A percentile compares a stretch with the other conserved stretches of the same genome.
Evolutionary conservation across 2,113 vertebrate species (phyloP).

Genomic region (Rhinopithecus roxellana): DNA sequence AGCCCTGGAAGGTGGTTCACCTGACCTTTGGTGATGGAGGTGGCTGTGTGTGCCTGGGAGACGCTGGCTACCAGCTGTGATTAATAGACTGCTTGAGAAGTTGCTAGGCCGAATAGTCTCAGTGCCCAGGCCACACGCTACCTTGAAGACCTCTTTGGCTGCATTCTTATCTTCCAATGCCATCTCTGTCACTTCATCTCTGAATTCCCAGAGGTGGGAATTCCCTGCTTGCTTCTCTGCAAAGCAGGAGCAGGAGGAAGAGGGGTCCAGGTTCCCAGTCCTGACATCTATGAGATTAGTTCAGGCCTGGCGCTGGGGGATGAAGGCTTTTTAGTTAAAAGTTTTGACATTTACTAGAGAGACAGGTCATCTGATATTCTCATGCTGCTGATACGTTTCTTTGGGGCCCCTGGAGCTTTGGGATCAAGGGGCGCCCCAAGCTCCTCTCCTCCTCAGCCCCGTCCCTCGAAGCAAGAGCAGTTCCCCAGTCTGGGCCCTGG

Average conservation of each 20-base stretch:
- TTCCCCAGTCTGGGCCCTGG: neutral
- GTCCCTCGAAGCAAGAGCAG: no score
- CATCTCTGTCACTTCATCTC: neutral
- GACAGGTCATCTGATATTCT: neutral
- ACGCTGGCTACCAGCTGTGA: rapidly evolving
- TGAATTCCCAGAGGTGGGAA: neutral
- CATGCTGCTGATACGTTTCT: rapidly evolving
- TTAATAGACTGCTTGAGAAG: neutral
- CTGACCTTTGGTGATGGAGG: neutral
- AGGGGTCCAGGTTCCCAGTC: neutral
- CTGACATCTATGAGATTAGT: rapidly evolving
- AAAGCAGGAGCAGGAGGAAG: neutral
- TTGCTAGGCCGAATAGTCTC: neutral
- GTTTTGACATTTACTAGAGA: neutral
- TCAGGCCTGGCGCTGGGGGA: rapidly evolving
- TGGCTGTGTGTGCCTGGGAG: neutral
- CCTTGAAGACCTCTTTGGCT: neutral
- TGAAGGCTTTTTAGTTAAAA: neutral
- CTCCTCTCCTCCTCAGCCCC: no score
- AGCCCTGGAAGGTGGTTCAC: rapidly evolving
- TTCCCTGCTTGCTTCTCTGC: neutral
- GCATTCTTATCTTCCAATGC: neutral
- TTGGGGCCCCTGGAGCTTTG: neutral
- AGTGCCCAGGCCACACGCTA: neutral
- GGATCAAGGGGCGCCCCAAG: neutral